Evolutionary conservation across 2,113 vertebrate species (phyloP), one percentile per base, ranked within the genome.

Genomic region (Pao palembangensis): DNA sequence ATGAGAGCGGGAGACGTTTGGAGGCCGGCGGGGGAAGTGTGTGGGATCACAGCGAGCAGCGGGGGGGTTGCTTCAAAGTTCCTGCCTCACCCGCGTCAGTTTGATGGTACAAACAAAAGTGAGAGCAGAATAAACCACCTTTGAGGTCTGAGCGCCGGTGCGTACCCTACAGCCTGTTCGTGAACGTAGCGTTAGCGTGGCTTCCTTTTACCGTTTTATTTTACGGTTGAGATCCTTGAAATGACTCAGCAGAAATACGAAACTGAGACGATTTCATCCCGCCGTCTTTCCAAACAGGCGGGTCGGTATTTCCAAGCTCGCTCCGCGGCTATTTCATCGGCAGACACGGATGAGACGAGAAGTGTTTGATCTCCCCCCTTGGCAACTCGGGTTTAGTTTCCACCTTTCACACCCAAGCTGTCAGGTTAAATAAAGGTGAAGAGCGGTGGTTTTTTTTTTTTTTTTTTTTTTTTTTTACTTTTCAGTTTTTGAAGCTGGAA

Each of bases 21-120:
- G 38, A 71, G 43, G 53, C 71, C 62, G 52, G 6, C 16, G 52
- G 28, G 51, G 28, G 58, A 71, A 20, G 13, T 11, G 50, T 21
- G 56, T 70, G 47, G 18, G 59, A 64, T 76, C 18, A 75, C 0
- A 68, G 56, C 17, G 4, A 70, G 64, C 69, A 61, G 65, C 48
- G 68, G 67, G 68, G 67, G 54, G 42, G 19, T 70, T 44, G 18
- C 68, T 62, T 78, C 74, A 70, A 73, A 80, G 71, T 44, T 14
- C 5, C 14, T 14, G 15, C 5, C 14, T 44, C 43, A 43, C 43
- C 16, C 16, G 5, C 16, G 3, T 44, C 43, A 17, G 43, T 44
- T 44, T 44, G 16, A 17, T 44, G 14, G 16, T 44, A 17, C 15
- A 44, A 44, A 4, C 12, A 15, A 44, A 44, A 44, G 14, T 64